phyloP scores from a whole-genome alignment of 1,140 invertebrate genomes.

The Drosophila miranda region DNA sequence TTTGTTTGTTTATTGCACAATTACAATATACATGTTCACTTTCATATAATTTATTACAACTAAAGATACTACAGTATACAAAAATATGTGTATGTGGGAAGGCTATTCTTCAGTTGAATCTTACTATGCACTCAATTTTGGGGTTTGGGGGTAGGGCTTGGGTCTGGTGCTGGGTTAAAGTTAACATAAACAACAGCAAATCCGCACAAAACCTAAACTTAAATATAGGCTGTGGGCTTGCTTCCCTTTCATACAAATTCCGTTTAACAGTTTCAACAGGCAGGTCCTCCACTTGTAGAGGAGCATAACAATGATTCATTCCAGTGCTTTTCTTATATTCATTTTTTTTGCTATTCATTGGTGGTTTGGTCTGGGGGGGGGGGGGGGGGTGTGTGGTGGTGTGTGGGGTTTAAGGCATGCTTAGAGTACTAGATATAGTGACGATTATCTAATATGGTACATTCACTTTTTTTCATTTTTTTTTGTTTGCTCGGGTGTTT shows the following conservation, averaged over 20 bases:
- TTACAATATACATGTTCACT: slow-evolving; percentile 80
- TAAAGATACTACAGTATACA: slow-evolving; percentile 71
- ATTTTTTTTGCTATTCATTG: slow-evolving; percentile 24
- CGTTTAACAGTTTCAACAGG: slow-evolving; percentile 68
- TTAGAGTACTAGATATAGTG: slow-evolving; percentile 35
- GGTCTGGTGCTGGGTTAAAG: slow-evolving; percentile 37
- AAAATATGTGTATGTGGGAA: slow-evolving; percentile 48
- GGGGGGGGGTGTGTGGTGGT: slow-evolving; percentile 6
- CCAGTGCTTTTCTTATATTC: slow-evolving; percentile 17
- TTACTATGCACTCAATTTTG: slow-evolving; percentile 44
- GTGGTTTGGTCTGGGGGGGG: slow-evolving; percentile 17
- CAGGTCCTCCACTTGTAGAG: slow-evolving; percentile 40
- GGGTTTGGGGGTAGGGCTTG: slow-evolving; percentile 13
- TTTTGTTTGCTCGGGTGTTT: slow-evolving; percentile 22
- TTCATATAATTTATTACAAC: slow-evolving; percentile 78
- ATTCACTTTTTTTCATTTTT: slow-evolving; percentile 60
- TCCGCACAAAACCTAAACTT: slow-evolving; percentile 46
- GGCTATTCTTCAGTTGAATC: slow-evolving; percentile 30
- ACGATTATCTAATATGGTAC: slow-evolving; percentile 75
- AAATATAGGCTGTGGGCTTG: slow-evolving; percentile 43
- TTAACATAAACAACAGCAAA: slow-evolving; percentile 73
- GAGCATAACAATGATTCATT: slow-evolving; percentile 57
- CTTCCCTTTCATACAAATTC: slow-evolving; percentile 26
- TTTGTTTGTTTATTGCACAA: slow-evolving; percentile 79
- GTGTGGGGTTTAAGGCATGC: slow-evolving; percentile 36